These are phyloP conservation scores for Campylorhamphus procurvoides DNA, from an alignment of 2,113 vertebrate species.

Conservation along the genomic window DNA sequence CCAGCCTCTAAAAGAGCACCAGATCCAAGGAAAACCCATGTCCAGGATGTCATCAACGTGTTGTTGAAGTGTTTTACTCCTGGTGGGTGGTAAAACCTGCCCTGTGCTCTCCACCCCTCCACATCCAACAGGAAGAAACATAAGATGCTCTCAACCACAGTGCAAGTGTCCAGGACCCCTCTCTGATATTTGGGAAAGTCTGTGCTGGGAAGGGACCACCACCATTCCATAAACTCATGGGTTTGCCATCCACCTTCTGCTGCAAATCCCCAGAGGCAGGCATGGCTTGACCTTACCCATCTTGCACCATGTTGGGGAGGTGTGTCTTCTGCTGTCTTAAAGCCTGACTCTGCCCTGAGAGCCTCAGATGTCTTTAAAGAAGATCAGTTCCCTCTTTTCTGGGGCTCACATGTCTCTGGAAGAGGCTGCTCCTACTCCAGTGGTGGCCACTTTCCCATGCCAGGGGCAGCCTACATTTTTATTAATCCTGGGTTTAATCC, in stretches of 20 bases:
- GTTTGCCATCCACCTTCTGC: neutral
- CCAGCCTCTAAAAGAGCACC: neutral
- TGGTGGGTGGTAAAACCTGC: neutral
- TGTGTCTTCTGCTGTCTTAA: neutral
- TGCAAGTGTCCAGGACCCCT: neutral
- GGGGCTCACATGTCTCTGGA: fast-evolving
- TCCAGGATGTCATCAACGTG: fast-evolving
- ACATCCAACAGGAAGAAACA: fast-evolving
- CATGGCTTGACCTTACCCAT: neutral
- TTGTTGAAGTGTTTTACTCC: neutral
- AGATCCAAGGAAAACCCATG: neutral
- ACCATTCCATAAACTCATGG: neutral
- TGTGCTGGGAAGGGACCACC: neutral
- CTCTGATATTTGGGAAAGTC: fast-evolving
- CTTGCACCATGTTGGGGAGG: neutral
- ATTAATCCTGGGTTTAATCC: neutral
- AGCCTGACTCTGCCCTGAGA: neutral
- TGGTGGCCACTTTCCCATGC: fast-evolving
- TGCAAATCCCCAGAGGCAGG: neutral
- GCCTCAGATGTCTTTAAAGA: neutral
- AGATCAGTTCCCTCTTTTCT: neutral
- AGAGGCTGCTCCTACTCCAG: neutral
- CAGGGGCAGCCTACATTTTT: neutral
- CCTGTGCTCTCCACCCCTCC: neutral
- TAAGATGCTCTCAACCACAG: neutral